Evolutionary conservation across 2,113 vertebrate species (phyloP).

Genomic region (Nibea albiflora): DNA sequence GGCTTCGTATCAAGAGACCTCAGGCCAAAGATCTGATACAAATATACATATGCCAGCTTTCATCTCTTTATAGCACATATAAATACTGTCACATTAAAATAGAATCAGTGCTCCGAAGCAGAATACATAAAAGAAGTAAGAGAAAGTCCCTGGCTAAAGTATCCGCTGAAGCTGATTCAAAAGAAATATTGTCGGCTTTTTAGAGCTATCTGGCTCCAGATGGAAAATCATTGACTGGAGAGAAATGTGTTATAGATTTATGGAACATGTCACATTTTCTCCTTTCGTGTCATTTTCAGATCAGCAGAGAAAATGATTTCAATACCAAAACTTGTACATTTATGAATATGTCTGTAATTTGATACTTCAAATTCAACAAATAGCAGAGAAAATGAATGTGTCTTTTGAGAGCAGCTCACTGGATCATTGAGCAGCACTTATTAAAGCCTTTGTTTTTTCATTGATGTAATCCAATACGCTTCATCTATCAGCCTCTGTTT

Average conservation of each 20-base stretch:
- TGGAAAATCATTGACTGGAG: slow-evolving; percentile 3
- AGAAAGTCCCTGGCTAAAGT: slow-evolving; percentile 26
- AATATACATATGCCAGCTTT: slow-evolving; percentile 38
- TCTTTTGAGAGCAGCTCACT: not conserved
- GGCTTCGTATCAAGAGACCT: not conserved
- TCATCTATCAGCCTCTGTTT: not conserved
- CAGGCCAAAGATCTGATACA: slow-evolving; percentile 37
- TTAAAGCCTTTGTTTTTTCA: not conserved
- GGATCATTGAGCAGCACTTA: not conserved
- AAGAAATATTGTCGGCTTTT: slow-evolving; percentile 24
- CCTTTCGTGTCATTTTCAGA: not conserved
- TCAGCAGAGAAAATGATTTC: not conserved
- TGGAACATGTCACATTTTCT: slow-evolving; percentile 7
- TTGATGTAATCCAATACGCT: not conserved
- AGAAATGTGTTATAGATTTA: not conserved
- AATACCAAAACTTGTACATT: not conserved
- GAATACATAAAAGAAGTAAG: slow-evolving; percentile 22
- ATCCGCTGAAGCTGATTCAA: slow-evolving; percentile 4
- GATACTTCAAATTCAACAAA: not conserved
- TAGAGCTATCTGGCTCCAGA: not conserved
- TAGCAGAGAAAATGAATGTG: not conserved
- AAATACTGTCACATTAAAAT: slow-evolving; percentile 20
- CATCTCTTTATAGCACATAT: slow-evolving; percentile 18
- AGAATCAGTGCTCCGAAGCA: not conserved
- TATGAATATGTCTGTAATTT: not conserved